Evolutionary conservation across 2,113 vertebrate species (phyloP), one percentile per base, ranked within the genome.

Genomic region (Triplophysa rosa): DNA sequence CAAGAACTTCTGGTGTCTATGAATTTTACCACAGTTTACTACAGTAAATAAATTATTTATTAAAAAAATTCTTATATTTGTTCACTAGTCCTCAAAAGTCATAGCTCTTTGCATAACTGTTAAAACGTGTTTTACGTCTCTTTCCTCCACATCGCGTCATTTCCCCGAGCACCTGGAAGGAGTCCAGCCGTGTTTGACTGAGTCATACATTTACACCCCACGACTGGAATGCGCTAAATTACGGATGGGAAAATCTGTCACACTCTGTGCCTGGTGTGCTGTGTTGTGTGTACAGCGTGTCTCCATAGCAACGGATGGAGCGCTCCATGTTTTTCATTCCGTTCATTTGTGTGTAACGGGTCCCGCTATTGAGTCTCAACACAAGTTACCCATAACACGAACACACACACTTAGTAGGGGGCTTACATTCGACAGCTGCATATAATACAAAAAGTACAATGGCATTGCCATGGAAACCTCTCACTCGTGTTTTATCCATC

Each of bases 161-260:
- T 63, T 26, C 24, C 13, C 21, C 14, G 16, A 45, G 42, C 49
- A 54, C 14, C 49, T 54, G 49, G 49, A 54, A 17, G 2, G 14
- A 54, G 49, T 58, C 54, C 19, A 58, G 40, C 45, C 42, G 3
- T 23, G n/a, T 47, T 66, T 66, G 40, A 17, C 29, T 69, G 63
- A 56, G 19, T 66, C 74, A 66, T 33, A 58, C 47, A 24, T 77
- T 58, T 67, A 54, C 64, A 66, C 29, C 63, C 47, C 49, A 37
- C 10, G 6, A 54, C 64, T 33, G 75, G 75, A 66, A 65, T 77
- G 45, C 29, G 10, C 21, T 66, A 66, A 37, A 40, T 56, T 42
- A 23, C 75, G 1, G 49, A 67, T 19, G 19, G 72, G 59, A 75
- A 63, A 75, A 75, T 75, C 59, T 8, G 17, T 75, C 72, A 29